These are phyloP conservation scores for Scleropages formosus DNA, from an alignment of 2,797 vertebrate species.

Conservation along the genomic window DNA sequence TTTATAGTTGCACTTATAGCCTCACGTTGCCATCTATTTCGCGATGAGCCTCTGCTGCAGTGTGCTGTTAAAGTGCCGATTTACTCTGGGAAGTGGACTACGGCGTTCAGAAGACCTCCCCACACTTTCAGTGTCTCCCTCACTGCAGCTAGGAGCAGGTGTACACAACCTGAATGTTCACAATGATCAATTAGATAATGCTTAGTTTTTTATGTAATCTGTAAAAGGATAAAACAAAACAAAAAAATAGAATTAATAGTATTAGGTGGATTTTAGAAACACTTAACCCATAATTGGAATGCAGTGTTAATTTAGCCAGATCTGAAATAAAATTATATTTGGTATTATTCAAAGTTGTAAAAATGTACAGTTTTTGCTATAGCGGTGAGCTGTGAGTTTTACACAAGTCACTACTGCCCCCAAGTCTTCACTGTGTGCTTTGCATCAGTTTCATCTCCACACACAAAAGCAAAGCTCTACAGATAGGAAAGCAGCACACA, in stretches of 20 bases:
- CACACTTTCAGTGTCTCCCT: slow-evolving; percentile 22
- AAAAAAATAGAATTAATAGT: background rate
- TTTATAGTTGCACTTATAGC: background rate
- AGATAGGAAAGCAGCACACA: slow-evolving; percentile 19
- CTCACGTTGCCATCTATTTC: background rate
- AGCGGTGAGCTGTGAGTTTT: background rate
- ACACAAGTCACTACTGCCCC: slow-evolving; percentile 57
- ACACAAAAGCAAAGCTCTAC: background rate
- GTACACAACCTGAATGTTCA: slow-evolving; percentile 17
- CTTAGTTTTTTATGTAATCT: background rate
- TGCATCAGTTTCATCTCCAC: background rate
- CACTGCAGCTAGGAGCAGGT: background rate
- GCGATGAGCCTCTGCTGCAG: background rate
- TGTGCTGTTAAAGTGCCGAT: slow-evolving; percentile 10
- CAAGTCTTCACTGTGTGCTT: slow-evolving; percentile 47
- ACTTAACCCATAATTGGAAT: slow-evolving; percentile 48
- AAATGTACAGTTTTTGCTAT: slow-evolving; percentile 37
- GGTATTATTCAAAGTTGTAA: slow-evolving; percentile 45
- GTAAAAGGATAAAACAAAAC: background rate
- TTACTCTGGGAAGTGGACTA: slow-evolving; percentile 25
- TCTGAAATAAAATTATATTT: slow-evolving; percentile 67
- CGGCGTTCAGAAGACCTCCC: slow-evolving; percentile 9
- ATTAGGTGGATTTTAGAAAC: background rate
- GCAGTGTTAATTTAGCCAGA: slow-evolving; percentile 69
- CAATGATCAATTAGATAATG: background rate